These are phyloP conservation scores for Sympetrum striolatum DNA, from an alignment of 2,888 invertebrate species.

Conservation along the genomic window DNA sequence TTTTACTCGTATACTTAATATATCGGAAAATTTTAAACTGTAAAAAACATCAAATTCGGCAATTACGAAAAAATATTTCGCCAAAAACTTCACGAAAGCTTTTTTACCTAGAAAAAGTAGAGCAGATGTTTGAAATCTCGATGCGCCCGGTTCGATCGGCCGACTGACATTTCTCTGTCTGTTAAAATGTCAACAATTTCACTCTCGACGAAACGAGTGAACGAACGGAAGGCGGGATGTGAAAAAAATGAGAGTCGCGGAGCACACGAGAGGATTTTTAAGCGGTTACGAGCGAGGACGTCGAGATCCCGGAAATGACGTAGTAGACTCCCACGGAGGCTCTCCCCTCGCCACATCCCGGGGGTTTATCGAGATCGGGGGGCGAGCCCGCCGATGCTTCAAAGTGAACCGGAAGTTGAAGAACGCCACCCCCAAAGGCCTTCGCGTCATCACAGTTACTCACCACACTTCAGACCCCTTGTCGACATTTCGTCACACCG, in stretches of 20 bases:
- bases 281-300: background rate
- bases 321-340: background rate
- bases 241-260: background rate
- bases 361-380: background rate
- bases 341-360: background rate
- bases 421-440: background rate
- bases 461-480: background rate
- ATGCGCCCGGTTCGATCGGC: no score
- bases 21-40: no score
- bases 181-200: no score
- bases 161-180: no score
- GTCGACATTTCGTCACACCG: background rate
- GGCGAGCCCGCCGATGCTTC: background rate
- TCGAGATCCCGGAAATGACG: slow-evolving; percentile 20
- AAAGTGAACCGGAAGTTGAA: background rate
- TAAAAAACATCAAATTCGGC: no score
- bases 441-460: background rate
- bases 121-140: no score
- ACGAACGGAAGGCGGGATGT: background rate
- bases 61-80: no score
- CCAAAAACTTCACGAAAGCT: no score
- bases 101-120: no score
- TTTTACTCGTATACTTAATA: no score
- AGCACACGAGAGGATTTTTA: background rate
- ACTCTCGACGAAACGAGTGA: background rate